Evolutionary conservation across 2,888 invertebrate species (phyloP).

Genomic region (Dicyrtoma fusca): DNA sequence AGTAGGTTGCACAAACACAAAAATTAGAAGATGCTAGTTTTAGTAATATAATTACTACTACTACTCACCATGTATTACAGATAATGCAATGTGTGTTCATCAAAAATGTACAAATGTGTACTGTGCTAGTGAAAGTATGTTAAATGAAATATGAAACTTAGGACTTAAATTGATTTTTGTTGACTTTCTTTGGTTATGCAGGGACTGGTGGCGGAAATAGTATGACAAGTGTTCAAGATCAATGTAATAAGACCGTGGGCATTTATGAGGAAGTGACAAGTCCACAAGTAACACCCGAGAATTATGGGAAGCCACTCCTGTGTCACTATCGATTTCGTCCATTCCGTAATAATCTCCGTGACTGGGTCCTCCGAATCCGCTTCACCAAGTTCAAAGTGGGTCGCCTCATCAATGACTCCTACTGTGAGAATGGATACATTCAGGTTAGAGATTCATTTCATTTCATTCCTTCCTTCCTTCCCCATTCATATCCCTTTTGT

Average conservation of each 20-base stretch:
- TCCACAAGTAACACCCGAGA: conserved; percentile 79
- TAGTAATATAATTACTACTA: no score
- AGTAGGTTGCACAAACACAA: no score
- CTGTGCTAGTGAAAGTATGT: no score
- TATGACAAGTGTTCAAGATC: conserved; percentile 63
- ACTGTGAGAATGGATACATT: conserved; percentile 84
- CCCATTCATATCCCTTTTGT: no score
- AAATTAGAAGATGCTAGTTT: no score
- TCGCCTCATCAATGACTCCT: conserved; percentile 80
- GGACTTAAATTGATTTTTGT: no score
- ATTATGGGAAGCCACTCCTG: conserved; percentile 81
- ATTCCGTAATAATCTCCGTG: conserved; percentile 82
- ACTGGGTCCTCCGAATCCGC: conserved; percentile 85
- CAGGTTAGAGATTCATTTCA: conserved; percentile 66
- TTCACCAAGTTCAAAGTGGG: conserved; percentile 94
- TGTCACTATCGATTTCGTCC: conserved; percentile 90
- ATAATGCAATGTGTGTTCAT: no score
- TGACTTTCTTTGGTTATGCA: neutral
- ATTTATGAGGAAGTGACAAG: conserved; percentile 90
- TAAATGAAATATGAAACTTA: no score
- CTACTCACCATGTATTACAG: no score
- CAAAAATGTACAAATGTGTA: no score
- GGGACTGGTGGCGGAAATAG: neutral
- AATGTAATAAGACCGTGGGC: conserved; percentile 92
- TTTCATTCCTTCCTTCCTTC: no score